A percentile compares a stretch with the other conserved stretches of the same genome.
These are phyloP conservation scores for Lutraria lutraria DNA, from an alignment of 2,888 invertebrate species.

Conservation along the genomic window DNA sequence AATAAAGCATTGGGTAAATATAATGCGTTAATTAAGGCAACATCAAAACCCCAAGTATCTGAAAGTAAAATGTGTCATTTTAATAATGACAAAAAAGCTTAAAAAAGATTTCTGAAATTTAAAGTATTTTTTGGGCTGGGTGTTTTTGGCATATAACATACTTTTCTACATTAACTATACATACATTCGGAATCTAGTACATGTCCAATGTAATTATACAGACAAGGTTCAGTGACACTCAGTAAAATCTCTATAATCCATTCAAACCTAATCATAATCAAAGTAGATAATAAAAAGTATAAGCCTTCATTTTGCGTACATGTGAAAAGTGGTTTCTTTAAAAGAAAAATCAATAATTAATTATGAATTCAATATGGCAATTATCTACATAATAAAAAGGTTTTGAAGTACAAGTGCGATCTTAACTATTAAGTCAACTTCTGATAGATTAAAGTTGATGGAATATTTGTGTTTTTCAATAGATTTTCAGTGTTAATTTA, in stretches of 20 bases:
- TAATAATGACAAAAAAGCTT: neutral
- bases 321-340: neutral
- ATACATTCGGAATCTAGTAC: neutral
- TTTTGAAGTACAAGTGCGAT: neutral
- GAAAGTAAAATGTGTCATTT: neutral
- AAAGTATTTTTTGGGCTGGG: too few relatives aligned
- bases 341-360: constrained; percentile 17
- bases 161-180: neutral
- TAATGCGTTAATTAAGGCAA: too few relatives aligned
- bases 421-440: too few relatives aligned
- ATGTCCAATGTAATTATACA: neutral
- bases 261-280: neutral
- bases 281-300: neutral
- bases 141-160: neutral
- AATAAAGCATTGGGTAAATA: too few relatives aligned
- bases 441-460: neutral
- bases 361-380: neutral
- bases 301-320: neutral
- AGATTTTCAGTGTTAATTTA: neutral
- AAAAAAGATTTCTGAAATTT: neutral
- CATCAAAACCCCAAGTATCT: neutral
- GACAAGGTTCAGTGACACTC: neutral
- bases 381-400: constrained; percentile 8
- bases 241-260: neutral
- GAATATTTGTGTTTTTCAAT: neutral